These are phyloP conservation scores for Tortricodes alternella DNA, from an alignment of 2,888 invertebrate species.

Conservation along the genomic window DNA sequence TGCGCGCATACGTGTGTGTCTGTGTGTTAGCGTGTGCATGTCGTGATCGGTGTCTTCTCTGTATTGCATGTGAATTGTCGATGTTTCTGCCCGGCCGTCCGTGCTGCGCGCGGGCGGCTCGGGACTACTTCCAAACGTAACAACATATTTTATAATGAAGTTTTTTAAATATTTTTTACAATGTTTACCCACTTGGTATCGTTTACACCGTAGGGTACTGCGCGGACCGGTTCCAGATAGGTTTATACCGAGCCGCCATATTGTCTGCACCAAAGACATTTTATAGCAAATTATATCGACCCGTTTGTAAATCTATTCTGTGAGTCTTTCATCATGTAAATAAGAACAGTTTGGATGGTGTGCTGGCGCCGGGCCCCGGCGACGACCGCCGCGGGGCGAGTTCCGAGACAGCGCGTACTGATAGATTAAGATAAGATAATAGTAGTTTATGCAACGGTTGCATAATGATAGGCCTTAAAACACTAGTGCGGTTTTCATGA, in stretches of 20 bases:
- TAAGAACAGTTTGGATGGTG: slow-evolving; percentile 7
- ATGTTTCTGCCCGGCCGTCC: background rate
- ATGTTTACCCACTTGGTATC: slow-evolving; percentile 52
- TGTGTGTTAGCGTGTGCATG: slow-evolving; percentile 2
- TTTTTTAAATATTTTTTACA: slow-evolving; percentile 53
- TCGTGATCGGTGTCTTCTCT: slow-evolving; percentile 16
- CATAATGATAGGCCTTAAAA: too few relatives aligned
- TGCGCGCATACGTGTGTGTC: too few relatives aligned
- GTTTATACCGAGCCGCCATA: slow-evolving; percentile 8
- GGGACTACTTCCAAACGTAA: slow-evolving; percentile 3
- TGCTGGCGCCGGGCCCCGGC: too few relatives aligned
- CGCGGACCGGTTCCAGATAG: slow-evolving; percentile 8
- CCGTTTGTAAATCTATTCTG: slow-evolving; percentile 20
- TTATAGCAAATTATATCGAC: slow-evolving; percentile 26
- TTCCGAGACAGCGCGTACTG: too few relatives aligned
- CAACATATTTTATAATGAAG: slow-evolving; percentile 45
- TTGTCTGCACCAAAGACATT: slow-evolving; percentile 28
- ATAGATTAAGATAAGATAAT: too few relatives aligned
- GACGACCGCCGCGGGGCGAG: too few relatives aligned
- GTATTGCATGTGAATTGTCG: background rate
- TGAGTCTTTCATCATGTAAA: slow-evolving; percentile 22
- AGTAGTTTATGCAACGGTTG: too few relatives aligned
- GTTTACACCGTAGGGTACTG: slow-evolving; percentile 36
- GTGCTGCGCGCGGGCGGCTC: background rate
- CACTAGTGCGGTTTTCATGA: too few relatives aligned